These are phyloP conservation scores for Clunio marinus DNA, from an alignment of 2,888 invertebrate species.

Conservation along the genomic window DNA sequence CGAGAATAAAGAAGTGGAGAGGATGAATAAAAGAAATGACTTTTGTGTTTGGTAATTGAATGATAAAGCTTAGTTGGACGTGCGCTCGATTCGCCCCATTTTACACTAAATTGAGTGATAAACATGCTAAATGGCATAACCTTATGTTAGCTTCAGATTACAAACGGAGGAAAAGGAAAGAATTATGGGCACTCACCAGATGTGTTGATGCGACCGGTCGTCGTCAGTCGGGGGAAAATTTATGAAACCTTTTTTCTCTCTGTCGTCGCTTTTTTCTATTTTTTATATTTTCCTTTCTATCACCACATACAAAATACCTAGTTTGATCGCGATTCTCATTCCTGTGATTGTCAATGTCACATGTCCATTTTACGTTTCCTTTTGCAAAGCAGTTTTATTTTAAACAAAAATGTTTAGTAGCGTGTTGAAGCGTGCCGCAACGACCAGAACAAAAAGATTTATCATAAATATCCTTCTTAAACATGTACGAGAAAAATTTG, in stretches of 20 bases:
- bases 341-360: not conserved
- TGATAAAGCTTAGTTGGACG: conserved; percentile 30
- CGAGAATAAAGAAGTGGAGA: conserved; percentile 17
- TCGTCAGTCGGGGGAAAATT: not conserved
- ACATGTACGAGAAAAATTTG: conserved; percentile 20
- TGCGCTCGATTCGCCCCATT: conserved; percentile 32
- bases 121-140: conserved; percentile 22
- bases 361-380: not conserved
- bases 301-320: conserved; percentile 9
- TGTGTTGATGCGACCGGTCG: conserved; percentile 24
- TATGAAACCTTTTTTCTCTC: not conserved
- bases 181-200: conserved; percentile 13
- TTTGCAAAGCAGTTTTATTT: not conserved
- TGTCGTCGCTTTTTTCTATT: too few relatives aligned
- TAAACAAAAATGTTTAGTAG: too few relatives aligned
- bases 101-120: conserved; percentile 27
- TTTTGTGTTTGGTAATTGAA: conserved; percentile 33
- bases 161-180: not conserved
- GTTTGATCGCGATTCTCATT: conserved; percentile 5
- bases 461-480: conserved; percentile 16
- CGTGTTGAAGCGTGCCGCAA: too few relatives aligned
- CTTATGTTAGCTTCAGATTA: conserved; percentile 9
- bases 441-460: not conserved
- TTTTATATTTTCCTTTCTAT: too few relatives aligned
- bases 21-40: not conserved